Conservation (phyloP, 1,140 invertebrate genomes). For the Leptestheria dahalacensis region DNA sequence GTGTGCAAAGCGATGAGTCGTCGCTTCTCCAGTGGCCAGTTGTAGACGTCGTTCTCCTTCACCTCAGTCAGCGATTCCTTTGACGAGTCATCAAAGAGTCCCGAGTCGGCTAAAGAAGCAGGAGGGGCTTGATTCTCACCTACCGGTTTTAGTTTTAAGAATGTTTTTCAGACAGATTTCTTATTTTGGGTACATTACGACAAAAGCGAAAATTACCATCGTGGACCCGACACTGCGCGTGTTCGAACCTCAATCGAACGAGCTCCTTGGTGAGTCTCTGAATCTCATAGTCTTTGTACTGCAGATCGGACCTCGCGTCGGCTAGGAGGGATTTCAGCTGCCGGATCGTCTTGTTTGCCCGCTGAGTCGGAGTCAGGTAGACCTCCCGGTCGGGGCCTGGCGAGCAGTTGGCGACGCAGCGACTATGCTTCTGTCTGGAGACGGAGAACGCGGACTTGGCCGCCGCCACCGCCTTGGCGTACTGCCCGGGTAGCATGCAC, state of each 20-base stretch:
- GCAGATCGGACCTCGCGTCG: conserved; percentile 55
- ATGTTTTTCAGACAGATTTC: too few species aligned
- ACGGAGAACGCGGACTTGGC: not conserved
- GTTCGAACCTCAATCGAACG: conserved; percentile 48
- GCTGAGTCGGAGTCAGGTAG: conserved; percentile 70
- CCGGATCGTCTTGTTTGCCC: conserved; percentile 58
- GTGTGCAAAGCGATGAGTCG: conserved; percentile 10
- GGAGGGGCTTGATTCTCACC: conserved; percentile 8
- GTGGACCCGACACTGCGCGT: not conserved
- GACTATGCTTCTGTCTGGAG: not conserved
- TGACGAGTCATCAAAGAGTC: conserved; percentile 64
- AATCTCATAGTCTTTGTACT: conserved; percentile 63
- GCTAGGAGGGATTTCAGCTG: conserved; percentile 44
- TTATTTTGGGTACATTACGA: not conserved
- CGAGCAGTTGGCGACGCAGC: conserved; percentile 53
- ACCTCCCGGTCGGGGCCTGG: conserved; percentile 57
- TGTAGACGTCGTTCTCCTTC: conserved; percentile 7
- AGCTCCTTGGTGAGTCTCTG: conserved; percentile 63
- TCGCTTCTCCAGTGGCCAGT: conserved; percentile 8
- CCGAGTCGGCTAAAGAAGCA: conserved; percentile 59
- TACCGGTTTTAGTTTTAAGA: not conserved
- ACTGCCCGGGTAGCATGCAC: conserved; percentile 3
- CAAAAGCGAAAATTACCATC: too few species aligned
- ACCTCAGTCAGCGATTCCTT: conserved; percentile 7
- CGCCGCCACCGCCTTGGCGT: conserved; percentile 6